Conservation (phyloP, 1,140 invertebrate genomes). For the Hydropsyche tenuis region DNA sequence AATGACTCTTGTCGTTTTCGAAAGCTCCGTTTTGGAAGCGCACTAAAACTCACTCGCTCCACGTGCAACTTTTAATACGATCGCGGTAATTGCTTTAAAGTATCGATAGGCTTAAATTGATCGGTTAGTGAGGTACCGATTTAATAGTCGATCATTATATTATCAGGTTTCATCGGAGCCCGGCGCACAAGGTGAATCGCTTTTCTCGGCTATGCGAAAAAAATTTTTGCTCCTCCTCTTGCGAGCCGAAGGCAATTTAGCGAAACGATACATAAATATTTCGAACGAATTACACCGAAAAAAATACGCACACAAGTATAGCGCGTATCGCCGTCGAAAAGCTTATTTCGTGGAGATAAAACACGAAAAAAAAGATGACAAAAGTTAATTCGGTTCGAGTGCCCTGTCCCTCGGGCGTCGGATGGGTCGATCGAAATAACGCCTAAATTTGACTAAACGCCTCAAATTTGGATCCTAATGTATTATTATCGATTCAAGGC, state of each 20-base stretch:
- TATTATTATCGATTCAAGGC: constrained; percentile 32
- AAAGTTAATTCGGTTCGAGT: neutral
- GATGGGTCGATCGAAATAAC: constrained; percentile 34
- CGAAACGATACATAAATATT: constrained; percentile 14
- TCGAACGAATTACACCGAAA: neutral
- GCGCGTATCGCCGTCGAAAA: too few species aligned
- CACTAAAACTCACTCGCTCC: too few species aligned
- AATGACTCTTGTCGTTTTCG: too few species aligned
- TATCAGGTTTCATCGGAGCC: constrained; percentile 35
- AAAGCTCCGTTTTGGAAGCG: too few species aligned
- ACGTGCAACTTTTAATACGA: too few species aligned
- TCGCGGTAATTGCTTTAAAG: too few species aligned
- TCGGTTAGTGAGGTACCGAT: constrained; percentile 33
- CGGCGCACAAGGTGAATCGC: constrained; percentile 32
- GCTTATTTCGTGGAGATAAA: too few species aligned
- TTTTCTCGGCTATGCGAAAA: constrained; percentile 24
- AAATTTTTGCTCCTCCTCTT: neutral
- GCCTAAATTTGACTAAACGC: constrained; percentile 44
- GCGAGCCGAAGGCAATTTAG: constrained; percentile 17
- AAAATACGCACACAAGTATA: too few species aligned
- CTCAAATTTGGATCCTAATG: constrained; percentile 32
- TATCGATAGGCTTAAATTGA: constrained; percentile 23
- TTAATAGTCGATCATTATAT: constrained; percentile 39
- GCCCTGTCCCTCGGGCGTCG: neutral
- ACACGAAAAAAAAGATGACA: too few species aligned